These are phyloP conservation scores for Rotaria sp. DNA, from an alignment of 2,888 invertebrate species.

Conservation along the genomic window DNA sequence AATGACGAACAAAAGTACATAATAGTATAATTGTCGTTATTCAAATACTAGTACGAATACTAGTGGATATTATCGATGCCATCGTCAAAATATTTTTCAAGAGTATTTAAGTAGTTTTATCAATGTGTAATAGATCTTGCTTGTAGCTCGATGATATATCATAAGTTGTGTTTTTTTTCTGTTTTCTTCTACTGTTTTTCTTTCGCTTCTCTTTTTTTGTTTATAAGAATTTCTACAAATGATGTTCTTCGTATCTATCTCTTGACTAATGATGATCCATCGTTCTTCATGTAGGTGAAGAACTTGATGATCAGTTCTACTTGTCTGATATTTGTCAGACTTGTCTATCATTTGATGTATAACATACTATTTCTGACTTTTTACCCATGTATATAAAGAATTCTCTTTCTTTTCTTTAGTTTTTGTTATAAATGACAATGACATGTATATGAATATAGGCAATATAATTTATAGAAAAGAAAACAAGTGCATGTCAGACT, in stretches of 20 bases:
- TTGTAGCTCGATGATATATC: background rate
- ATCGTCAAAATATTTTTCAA: background rate
- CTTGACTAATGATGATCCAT: background rate
- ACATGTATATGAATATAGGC: background rate
- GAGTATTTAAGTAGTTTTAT: background rate
- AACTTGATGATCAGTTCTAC: background rate
- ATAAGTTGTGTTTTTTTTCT: background rate
- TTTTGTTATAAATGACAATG: background rate
- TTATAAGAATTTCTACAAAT: background rate
- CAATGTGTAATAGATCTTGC: background rate
- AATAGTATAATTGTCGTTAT: background rate
- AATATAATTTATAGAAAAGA: too few species aligned
- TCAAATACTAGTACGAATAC: background rate
- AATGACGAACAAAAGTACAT: background rate
- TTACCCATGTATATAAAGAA: background rate
- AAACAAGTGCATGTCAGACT: too few species aligned
- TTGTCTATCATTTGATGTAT: background rate
- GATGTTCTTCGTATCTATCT: background rate
- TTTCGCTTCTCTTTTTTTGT: background rate
- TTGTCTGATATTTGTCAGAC: constrained; percentile 3
- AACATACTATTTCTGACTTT: background rate
- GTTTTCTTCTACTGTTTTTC: background rate
- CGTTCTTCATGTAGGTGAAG: background rate
- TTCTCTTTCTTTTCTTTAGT: background rate
- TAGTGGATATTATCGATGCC: background rate